phyloP scores from a whole-genome alignment of 2,113 vertebrate genomes.

The Bubo bubo region DNA sequence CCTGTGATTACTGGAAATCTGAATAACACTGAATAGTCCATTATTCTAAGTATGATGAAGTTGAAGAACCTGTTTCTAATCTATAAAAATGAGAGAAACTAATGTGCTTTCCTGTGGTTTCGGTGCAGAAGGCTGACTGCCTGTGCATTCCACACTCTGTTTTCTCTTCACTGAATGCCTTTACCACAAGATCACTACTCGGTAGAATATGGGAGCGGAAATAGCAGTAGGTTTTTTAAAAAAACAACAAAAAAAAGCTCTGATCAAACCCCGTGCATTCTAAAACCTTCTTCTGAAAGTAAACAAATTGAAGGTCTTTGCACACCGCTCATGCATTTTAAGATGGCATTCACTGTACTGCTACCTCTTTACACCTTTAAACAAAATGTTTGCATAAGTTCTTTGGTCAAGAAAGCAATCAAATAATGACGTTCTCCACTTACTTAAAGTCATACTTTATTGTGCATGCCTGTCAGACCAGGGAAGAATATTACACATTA shows the following conservation, averaged over 20 bases:
- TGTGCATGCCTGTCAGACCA: not conserved
- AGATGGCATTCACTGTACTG: not conserved
- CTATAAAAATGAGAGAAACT: conserved; percentile 47
- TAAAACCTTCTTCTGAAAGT: conserved; percentile 42
- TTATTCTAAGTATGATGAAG: not conserved
- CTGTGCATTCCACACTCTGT: conserved; percentile 65
- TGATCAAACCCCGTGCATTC: conserved; percentile 21
- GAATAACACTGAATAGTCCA: not conserved
- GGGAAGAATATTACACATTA: not conserved
- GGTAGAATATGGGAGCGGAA: conserved; percentile 70
- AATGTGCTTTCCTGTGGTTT: conserved; percentile 67
- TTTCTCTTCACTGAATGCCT: conserved; percentile 71
- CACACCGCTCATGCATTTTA: not conserved
- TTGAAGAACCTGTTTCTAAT: conserved; percentile 60
- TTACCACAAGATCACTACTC: conserved; percentile 39
- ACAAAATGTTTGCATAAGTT: not conserved
- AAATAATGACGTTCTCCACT: not conserved
- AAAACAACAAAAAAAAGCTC: not conserved
- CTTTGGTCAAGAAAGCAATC: not conserved
- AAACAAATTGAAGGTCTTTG: conserved; percentile 52
- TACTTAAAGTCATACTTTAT: not conserved
- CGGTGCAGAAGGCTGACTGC: conserved; percentile 31
- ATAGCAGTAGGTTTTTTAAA: conserved; percentile 30
- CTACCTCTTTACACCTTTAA: not conserved
- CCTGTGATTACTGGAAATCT: not conserved